These are phyloP conservation scores for Apostichopus californicus DNA, from an alignment of 35 echinoderm and acorn worm genomes.

Conservation along the genomic window DNA sequence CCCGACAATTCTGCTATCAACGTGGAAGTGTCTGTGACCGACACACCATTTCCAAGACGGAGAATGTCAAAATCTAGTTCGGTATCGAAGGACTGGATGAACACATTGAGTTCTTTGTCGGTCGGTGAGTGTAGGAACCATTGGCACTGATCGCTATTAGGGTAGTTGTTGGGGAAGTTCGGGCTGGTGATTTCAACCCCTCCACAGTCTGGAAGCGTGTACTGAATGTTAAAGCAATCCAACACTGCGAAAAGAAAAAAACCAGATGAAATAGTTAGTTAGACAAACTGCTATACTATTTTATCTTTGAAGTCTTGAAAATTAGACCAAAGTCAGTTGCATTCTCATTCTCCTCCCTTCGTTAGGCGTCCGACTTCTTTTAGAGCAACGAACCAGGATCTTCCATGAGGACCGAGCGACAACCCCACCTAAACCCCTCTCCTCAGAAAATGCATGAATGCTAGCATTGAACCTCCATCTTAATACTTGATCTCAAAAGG, in stretches of 20 bases:
- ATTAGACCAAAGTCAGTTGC: no score
- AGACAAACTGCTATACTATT: background rate
- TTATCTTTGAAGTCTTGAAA: no score
- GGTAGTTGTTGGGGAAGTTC: slow-evolving; percentile 54
- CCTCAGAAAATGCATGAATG: no score
- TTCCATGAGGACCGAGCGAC: no score
- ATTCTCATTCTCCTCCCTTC: no score
- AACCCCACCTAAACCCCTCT: no score
- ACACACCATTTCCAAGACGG: slow-evolving; percentile 13
- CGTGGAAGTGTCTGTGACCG: background rate
- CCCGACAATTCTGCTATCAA: slow-evolving; percentile 25
- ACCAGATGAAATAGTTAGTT: background rate
- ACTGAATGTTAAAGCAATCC: slow-evolving; percentile 43
- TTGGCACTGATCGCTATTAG: slow-evolving; percentile 14
- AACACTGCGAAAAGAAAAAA: slow-evolving; percentile 12
- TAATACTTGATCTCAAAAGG: no score
- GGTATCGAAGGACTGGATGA: slow-evolving; percentile 31
- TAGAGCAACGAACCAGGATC: no score
- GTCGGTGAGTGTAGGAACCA: slow-evolving; percentile 29
- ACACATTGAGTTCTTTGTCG: background rate
- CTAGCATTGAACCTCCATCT: no score
- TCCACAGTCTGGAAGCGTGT: slow-evolving; percentile 44
- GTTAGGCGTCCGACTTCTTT: no score
- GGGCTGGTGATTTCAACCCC: slow-evolving; percentile 39
- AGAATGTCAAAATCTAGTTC: slow-evolving; percentile 27